A percentile compares a stretch with the other conserved stretches of the same genome.
Conservation (phyloP, 2,888 invertebrate genomes). For the Argyra leucocephala region DNA sequence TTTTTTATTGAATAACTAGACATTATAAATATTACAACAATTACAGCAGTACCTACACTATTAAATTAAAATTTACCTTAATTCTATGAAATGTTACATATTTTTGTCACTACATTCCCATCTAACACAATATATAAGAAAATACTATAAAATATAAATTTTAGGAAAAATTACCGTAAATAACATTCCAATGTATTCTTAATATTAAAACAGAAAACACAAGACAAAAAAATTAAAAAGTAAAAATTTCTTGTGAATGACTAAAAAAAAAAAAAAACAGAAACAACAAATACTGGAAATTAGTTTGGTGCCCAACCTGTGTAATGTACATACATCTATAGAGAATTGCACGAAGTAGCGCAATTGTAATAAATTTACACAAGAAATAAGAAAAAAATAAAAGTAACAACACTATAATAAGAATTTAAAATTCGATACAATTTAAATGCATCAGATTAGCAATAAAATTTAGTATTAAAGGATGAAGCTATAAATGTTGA, state of each 20-base stretch:
- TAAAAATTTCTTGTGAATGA: not conserved
- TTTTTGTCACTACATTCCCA: too few relatives aligned
- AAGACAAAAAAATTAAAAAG: too few relatives aligned
- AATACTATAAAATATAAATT: too few relatives aligned
- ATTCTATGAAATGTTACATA: too few relatives aligned
- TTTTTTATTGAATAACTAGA: too few relatives aligned
- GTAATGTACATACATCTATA: not conserved
- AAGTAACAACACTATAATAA: not conserved
- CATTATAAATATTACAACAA: too few relatives aligned
- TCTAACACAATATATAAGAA: too few relatives aligned
- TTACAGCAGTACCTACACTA: too few relatives aligned
- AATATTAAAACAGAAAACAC: too few relatives aligned
- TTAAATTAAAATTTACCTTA: too few relatives aligned
- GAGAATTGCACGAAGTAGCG: not conserved
- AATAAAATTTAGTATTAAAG: not conserved
- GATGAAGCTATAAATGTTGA: not conserved
- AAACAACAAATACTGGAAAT: not conserved
- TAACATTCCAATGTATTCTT: too few relatives aligned
- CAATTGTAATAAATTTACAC: not conserved
- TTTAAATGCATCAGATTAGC: not conserved
- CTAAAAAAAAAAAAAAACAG: not conserved
- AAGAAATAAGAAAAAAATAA: not conserved
- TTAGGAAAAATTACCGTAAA: too few relatives aligned
- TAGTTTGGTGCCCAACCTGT: not conserved
- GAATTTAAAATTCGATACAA: not conserved